Evolutionary conservation across 64 coral and sea anemone species (phyloP).

Genomic region (Pachyseris speciosa): DNA sequence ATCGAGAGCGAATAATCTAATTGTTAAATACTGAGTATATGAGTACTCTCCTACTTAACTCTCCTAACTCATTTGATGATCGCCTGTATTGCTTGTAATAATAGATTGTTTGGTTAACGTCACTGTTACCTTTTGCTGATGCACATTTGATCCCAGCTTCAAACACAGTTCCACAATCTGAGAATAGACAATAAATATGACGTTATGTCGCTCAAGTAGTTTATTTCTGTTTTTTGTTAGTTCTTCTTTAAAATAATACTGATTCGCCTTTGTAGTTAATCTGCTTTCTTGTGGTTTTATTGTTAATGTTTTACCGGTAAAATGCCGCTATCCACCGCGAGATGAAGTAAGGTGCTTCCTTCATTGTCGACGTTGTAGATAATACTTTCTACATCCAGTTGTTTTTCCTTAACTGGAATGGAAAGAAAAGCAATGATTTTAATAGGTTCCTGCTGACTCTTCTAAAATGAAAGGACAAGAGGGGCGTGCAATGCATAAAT

Average conservation of each 20-base stretch:
- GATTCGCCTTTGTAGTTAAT: background rate
- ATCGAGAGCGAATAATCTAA: no score
- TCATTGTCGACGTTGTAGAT: conserved; percentile 72
- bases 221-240: no score
- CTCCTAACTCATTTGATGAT: no score
- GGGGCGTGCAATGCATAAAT: no score
- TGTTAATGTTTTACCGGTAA: conserved; percentile 44
- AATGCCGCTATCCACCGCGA: conserved; percentile 90
- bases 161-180: conserved; percentile 86
- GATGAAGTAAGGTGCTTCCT: conserved; percentile 85
- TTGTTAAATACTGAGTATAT: no score
- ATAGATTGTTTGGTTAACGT: background rate
- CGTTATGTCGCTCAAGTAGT: no score
- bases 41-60: no score
- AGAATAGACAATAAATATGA: background rate
- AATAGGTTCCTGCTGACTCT: no score
- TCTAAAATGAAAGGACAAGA: no score
- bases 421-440: background rate
- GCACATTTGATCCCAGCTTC: conserved; percentile 62
- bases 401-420: conserved; percentile 46
- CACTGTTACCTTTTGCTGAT: conserved; percentile 63
- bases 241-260: background rate
- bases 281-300: no score
- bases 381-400: conserved; percentile 48
- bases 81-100: no score